A percentile compares a stretch with the other conserved stretches of the same genome.
Evolutionary conservation across 1,140 invertebrate species (phyloP).

Genomic region (Acyrthosiphon pisum): DNA sequence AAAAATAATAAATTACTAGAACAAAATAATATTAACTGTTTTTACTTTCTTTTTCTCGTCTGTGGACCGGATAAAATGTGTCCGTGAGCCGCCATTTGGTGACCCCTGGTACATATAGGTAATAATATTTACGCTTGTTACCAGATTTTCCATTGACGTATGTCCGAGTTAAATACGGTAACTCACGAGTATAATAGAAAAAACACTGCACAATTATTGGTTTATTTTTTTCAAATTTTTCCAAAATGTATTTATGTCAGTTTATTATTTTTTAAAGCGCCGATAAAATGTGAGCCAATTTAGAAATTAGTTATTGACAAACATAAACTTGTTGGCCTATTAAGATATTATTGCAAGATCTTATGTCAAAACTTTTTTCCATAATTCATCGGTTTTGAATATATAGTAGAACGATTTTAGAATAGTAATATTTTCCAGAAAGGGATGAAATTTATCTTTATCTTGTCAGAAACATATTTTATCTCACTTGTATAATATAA

Average conservation of each 20-base stretch:
- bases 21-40: no score
- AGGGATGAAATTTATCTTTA: not conserved
- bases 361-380: not conserved
- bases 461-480: slow-evolving; percentile 11
- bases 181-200: no score
- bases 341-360: not conserved
- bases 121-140: no score
- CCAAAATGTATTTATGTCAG: not conserved
- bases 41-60: no score
- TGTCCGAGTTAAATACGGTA: no score
- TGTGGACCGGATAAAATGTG: no score
- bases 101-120: no score
- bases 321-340: not conserved
- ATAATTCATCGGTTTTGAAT: not conserved
- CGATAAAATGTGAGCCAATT: not conserved
- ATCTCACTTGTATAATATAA: not conserved
- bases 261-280: not conserved
- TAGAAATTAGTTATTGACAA: not conserved
- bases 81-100: no score
- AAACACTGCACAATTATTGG: no score
- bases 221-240: no score
- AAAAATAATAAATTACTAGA: no score
- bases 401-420: not conserved
- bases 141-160: no score
- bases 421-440: not conserved